Conservation (phyloP, 2,888 invertebrate genomes). For the Phlogophora meticulosa region DNA sequence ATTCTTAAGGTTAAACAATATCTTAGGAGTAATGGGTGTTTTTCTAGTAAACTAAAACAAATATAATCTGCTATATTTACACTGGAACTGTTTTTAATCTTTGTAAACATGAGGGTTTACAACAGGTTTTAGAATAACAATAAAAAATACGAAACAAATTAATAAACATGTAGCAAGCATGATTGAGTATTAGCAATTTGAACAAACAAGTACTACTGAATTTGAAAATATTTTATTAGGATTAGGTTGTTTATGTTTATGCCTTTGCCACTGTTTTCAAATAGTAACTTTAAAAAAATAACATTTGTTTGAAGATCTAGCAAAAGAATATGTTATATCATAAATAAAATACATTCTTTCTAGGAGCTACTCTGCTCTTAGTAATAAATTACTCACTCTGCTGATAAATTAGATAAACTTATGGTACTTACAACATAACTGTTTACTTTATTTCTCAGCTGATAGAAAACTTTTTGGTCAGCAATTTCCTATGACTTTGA, state of each 20-base stretch:
- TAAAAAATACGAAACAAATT: conserved; percentile 8
- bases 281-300: not conserved
- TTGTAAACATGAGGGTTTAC: conserved; percentile 14
- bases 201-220: not conserved
- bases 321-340: not conserved
- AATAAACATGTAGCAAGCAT: not conserved
- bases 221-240: not conserved
- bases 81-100: conserved; percentile 22
- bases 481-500: conserved; percentile 13
- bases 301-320: not conserved
- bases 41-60: conserved; percentile 8
- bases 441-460: conserved; percentile 18
- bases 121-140: conserved; percentile 6
- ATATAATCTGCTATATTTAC: conserved; percentile 13
- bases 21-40: not conserved
- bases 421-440: conserved; percentile 5
- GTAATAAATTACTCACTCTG: conserved; percentile 32
- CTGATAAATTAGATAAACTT: conserved; percentile 12
- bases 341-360: conserved; percentile 1
- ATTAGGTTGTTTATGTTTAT: not conserved
- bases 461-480: conserved; percentile 26
- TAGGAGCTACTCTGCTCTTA: conserved; percentile 7
- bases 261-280: not conserved
- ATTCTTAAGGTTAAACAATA: not conserved
- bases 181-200: not conserved